These are phyloP conservation scores for Heliconius ismenius DNA, from an alignment of 2,888 invertebrate genomes.

Conservation along the genomic window DNA sequence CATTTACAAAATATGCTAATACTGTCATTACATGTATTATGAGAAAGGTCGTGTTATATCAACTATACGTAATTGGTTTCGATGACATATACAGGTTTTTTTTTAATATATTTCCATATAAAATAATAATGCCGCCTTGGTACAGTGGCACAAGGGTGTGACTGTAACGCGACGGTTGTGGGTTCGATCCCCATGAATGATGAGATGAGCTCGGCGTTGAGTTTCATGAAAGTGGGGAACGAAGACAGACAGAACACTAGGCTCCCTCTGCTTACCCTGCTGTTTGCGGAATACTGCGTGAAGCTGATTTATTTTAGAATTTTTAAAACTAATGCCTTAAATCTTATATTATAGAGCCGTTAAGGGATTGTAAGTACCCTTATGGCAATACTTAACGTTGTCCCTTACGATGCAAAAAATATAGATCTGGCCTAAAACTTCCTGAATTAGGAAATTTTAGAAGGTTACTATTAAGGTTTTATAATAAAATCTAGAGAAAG, in stretches of 20 bases:
- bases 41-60: slow-evolving; percentile 25
- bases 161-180: too few relatives aligned
- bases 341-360: neutral
- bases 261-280: too few relatives aligned
- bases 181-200: too few relatives aligned
- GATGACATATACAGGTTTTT: neutral
- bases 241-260: too few relatives aligned
- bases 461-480: neutral
- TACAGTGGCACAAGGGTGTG: too few relatives aligned
- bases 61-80: slow-evolving; percentile 6
- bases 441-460: neutral
- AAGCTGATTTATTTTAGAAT: too few relatives aligned
- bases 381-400: neutral
- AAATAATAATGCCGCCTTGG: neutral
- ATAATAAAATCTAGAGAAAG: neutral
- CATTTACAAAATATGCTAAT: slow-evolving; percentile 7
- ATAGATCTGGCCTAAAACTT: neutral
- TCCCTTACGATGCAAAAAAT: slow-evolving; percentile 5
- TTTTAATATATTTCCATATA: neutral
- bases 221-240: too few relatives aligned
- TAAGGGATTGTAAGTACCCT: neutral
- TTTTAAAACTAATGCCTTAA: too few relatives aligned
- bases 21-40: slow-evolving; percentile 14
- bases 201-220: too few relatives aligned
- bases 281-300: too few relatives aligned